These are phyloP conservation scores for Synchiropus splendidus DNA, from an alignment of 2,113 vertebrate genomes.

Conservation along the genomic window DNA sequence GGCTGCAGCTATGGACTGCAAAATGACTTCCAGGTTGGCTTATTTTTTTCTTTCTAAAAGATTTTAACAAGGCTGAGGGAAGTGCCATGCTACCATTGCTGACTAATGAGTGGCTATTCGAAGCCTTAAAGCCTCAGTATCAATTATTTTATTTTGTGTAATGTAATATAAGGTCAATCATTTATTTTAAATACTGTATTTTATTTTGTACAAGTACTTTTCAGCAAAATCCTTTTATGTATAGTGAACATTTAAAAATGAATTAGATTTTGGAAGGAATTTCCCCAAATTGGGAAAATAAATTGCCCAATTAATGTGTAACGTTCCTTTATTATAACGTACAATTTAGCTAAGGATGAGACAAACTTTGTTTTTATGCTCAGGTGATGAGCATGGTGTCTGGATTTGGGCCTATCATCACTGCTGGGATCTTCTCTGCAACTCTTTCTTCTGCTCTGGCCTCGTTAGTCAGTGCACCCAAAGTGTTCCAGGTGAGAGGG, in stretches of 20 bases:
- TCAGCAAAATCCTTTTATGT: no score
- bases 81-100: no score
- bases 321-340: no score
- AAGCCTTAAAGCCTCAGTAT: neutral
- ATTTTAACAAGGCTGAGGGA: no score
- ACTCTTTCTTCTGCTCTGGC: constrained; percentile 96
- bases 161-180: no score
- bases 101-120: neutral
- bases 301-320: no score
- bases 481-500: constrained; percentile 90
- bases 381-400: constrained; percentile 94
- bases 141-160: neutral
- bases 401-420: constrained; percentile 89
- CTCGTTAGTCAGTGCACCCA: constrained; percentile 94
- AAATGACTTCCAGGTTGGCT: constrained; percentile 79
- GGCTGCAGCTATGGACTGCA: constrained; percentile 78
- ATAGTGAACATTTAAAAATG: no score
- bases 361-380: constrained; percentile 3
- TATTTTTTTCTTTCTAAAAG: neutral
- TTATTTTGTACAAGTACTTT: no score
- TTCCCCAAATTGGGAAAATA: no score
- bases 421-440: constrained; percentile 95
- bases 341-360: no score
- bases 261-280: no score
- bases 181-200: no score